Evolutionary conservation across 1,140 invertebrate genomes (phyloP), one percentile per base, ranked within the genome.

Genomic region (Melanaphis sacchari): DNA sequence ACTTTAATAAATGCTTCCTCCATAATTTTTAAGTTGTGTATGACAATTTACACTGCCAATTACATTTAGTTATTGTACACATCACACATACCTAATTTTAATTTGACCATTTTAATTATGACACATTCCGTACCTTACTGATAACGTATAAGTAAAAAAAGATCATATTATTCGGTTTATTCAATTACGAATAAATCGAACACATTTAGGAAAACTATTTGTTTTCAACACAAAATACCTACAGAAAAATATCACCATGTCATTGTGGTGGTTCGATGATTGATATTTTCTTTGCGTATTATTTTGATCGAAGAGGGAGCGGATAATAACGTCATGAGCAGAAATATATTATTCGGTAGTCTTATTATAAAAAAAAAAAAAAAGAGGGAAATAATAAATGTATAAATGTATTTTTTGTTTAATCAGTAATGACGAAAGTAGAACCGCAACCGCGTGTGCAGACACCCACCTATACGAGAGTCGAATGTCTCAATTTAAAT

Each of bases 401-500:
- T 92, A 26, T 38, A 40, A 46, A 82, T 43, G 18, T 40, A 36
- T 90, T 52, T 49, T 82, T 82, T 49, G 41, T 92, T 92, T 92
- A 92, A 92, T 92, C 90, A 82, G 76, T 52, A 54, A 93, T 46
- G 66, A 85, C 46, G 38, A 89, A 43, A 40, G 11, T 15, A 36
- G n/a, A 46, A 38, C n/a, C n/a, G 21, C 40, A 11, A 0, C 8
- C 43, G 41, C 36, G 46, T 85, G 91, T 66, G 59, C 15, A n/a
- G 59, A 92, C 90, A 91, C 26, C 54, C 54, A 59, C 54, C 54
- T 59, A 31, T 52, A 92, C 46, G 91, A 54, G 91, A 85, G 81
- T 92, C 84, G 91, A 93, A 93, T 85, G 91, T 93, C 91, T 93
- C 91, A 93, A 93, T 93, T 93, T 93, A 93, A 93, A 93, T 93